Conservation (phyloP, 2,797 vertebrate species). For the Crenuchus spilurus region DNA sequence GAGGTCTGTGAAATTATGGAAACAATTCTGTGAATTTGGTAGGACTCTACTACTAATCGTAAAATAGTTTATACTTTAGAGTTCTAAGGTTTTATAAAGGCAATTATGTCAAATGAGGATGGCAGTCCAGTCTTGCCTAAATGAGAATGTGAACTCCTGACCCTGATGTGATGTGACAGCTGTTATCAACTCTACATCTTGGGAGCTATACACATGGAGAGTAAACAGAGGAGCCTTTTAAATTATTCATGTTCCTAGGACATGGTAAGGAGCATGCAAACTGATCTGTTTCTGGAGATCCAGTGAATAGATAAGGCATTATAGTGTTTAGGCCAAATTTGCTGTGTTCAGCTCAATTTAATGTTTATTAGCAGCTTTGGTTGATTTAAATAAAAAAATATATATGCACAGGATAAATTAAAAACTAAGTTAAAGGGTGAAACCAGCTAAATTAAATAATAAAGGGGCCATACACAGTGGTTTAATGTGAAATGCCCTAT, state of each 20-base stretch:
- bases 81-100: not conserved
- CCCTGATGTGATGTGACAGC: constrained; percentile 7
- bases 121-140: not conserved
- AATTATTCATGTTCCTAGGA: constrained; percentile 33
- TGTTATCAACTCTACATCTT: constrained; percentile 23
- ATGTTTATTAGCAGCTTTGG: not conserved
- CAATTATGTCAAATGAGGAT: not conserved
- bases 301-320: constrained; percentile 3
- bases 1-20: no score
- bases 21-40: no score
- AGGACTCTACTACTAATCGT: no score
- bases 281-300: not conserved
- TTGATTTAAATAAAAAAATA: no score
- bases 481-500: no score
- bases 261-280: constrained; percentile 46
- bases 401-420: no score
- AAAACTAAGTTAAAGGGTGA: no score
- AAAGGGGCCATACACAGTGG: no score
- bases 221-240: constrained; percentile 55
- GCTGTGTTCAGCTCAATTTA: not conserved
- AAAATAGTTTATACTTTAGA: not conserved
- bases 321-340: not conserved
- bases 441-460: no score
- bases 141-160: constrained; percentile 9
- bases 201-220: constrained; percentile 22